A percentile compares a stretch with the other conserved stretches of the same genome.
Conservation (phyloP, 2,888 invertebrate genomes). For the Argyra leucocephala region DNA sequence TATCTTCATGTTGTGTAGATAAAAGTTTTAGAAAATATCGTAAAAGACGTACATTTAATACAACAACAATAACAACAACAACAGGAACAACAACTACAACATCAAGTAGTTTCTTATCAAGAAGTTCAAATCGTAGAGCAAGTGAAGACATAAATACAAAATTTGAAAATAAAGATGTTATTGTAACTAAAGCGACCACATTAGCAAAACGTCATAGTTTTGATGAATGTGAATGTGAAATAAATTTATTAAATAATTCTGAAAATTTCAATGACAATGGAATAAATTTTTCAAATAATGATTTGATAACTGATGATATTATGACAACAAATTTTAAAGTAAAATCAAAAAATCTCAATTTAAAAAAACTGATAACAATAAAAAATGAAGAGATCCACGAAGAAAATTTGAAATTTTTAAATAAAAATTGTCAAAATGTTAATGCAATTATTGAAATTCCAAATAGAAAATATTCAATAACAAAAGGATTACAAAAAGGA, state of each 20-base stretch:
- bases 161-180: neutral
- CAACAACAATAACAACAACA: conserved; percentile 51
- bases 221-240: neutral
- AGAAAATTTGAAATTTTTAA: neutral
- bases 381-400: neutral
- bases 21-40: conserved; percentile 36
- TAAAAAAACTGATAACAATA: neutral
- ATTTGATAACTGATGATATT: neutral
- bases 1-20: conserved; percentile 53
- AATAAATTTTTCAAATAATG: neutral
- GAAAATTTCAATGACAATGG: neutral
- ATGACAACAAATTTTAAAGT: neutral
- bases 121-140: conserved; percentile 51
- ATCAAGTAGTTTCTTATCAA: conserved; percentile 52
- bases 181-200: neutral
- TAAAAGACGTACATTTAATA: conserved; percentile 43
- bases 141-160: conserved; percentile 37
- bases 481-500: neutral
- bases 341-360: neutral
- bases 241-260: neutral
- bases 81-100: conserved; percentile 38
- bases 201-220: neutral
- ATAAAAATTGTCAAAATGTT: neutral
- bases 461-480: neutral
- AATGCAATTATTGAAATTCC: neutral